Evolutionary conservation across 2,113 vertebrate genomes (phyloP), one percentile per base, ranked within the genome.

Genomic region (Colossoma macropomum): DNA sequence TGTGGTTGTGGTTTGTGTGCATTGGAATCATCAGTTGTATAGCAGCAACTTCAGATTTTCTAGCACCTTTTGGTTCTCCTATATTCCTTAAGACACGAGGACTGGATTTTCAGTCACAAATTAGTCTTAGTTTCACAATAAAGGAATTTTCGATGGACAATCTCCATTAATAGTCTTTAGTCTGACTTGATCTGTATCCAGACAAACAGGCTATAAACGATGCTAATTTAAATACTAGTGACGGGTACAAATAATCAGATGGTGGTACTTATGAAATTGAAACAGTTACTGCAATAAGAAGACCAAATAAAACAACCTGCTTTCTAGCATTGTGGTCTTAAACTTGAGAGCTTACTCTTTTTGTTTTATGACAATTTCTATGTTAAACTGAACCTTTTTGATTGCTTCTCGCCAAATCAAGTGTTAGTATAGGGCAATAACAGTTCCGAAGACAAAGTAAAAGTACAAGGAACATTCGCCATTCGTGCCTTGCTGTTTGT

Each of bases 401-500:
- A 32, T 66, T 32, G 28, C 28, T 17, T 12, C 41, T 45, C 9
- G 41, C 41, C 41, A 45, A 45, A 45, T 45, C 41, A 45, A 45
- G 41, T 45, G 27, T 27, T 62, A 27, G 59, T 9, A 13, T 27
- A 54, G 50, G 52, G 45, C 48, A 79, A 52, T 79, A 68, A 52
- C 38, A 32, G 62, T 50, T 30, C 12, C n/a, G 3, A 13, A 0
- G 13, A 68, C 11, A 23, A 77, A 34, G 62, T 16, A 32, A 68
- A 54, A 52, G 11, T 48, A 28, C 25, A 50, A 65, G 60, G 17
- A 77, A 27, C 59, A 4, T 62, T 62, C 1, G 32, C 30, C 66
- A 23, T 23, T 70, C 0, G 77, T 59, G 52, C 32, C 52, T 79
- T 38, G 23, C 17, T 78, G 76, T 77, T 50, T 63, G 15, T 25